A percentile compares a stretch with the other conserved stretches of the same genome.
Conservation (phyloP, 1,140 invertebrate species). For the Belonocnema kinseyi region DNA sequence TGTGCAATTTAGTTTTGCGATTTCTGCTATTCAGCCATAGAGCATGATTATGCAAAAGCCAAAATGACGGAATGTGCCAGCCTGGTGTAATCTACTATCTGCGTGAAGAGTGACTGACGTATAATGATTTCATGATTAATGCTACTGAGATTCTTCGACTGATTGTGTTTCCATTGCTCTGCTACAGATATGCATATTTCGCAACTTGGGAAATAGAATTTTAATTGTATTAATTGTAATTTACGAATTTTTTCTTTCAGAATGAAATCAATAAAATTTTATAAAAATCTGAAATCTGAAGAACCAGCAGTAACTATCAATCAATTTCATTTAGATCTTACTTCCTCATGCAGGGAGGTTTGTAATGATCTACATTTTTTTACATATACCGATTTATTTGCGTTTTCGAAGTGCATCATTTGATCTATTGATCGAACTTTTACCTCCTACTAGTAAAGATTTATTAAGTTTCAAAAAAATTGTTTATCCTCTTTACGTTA, state of each 20-base stretch:
- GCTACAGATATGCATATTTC: not conserved
- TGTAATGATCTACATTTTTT: too few relatives aligned
- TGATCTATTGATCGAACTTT: too few relatives aligned
- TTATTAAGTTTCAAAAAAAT: too few relatives aligned
- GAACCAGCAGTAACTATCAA: too few relatives aligned
- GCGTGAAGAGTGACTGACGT: constrained; percentile 24
- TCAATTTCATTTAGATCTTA: too few relatives aligned
- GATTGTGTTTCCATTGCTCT: constrained; percentile 25
- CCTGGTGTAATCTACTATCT: not conserved
- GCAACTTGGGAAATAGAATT: not conserved
- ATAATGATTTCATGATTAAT: constrained; percentile 23
- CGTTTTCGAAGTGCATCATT: too few relatives aligned
- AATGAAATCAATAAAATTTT: too few relatives aligned
- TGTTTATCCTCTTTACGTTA: too few relatives aligned
- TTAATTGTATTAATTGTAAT: not conserved
- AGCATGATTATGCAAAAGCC: constrained; percentile 21
- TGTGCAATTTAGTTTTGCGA: not conserved
- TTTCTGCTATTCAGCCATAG: not conserved
- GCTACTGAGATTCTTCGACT: constrained; percentile 12
- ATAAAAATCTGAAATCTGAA: too few relatives aligned
- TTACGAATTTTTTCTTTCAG: not conserved
- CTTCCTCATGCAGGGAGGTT: too few relatives aligned
- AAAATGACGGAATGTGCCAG: constrained; percentile 19
- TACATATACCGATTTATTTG: too few relatives aligned
- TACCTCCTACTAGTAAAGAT: too few relatives aligned